These are phyloP conservation scores for Caenorhabditis remanei DNA, from an alignment of 1,140 invertebrate genomes.

Conservation along the genomic window DNA sequence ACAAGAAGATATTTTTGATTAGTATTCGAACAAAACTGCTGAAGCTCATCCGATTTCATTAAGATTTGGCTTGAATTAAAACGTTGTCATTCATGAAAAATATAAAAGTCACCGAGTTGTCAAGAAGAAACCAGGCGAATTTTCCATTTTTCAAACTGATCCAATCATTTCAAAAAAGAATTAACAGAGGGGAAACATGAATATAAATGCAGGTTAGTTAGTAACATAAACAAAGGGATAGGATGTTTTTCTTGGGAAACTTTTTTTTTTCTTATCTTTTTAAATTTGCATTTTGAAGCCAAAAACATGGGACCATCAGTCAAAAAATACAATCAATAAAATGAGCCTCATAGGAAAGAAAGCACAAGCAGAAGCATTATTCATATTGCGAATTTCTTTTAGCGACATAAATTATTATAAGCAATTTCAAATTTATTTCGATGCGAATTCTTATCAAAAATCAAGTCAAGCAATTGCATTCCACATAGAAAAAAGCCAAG, in stretches of 20 bases:
- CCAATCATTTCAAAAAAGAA: background rate
- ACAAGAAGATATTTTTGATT: background rate
- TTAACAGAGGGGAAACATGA: background rate
- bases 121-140: background rate
- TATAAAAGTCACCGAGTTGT: background rate
- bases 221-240: slow-evolving; percentile 28
- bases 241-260: background rate
- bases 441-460: background rate
- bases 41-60: background rate
- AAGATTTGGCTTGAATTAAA: too few relatives aligned
- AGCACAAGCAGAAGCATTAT: background rate
- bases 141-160: slow-evolving; percentile 8
- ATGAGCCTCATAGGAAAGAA: background rate
- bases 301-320: background rate
- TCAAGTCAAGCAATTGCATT: slow-evolving; percentile 15
- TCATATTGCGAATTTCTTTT: background rate
- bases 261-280: background rate
- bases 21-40: background rate
- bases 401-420: background rate
- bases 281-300: background rate
- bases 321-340: background rate
- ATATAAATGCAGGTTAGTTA: slow-evolving; percentile 44
- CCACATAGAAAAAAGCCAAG: slow-evolving; percentile 58
- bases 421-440: background rate
- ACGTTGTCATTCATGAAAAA: background rate